Percentiles rank a stretch among this genome's conserved stretches.
phyloP scores from a whole-genome alignment of 1,140 invertebrate genomes.

The Platorchestia sp. region DNA sequence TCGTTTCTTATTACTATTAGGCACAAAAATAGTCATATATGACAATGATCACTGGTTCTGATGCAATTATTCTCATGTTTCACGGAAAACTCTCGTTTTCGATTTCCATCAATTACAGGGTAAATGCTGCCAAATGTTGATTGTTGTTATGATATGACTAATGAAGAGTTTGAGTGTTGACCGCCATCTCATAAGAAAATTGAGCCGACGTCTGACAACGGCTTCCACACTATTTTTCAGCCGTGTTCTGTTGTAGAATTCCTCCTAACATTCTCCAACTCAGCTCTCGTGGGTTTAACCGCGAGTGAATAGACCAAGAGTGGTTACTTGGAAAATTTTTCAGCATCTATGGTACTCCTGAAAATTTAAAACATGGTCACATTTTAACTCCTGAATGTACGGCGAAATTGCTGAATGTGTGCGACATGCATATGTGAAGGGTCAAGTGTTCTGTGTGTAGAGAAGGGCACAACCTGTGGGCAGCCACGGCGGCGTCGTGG shows the following conservation, averaged over 20 bases:
- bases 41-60: neutral
- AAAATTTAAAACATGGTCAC: neutral
- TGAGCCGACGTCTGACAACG: neutral
- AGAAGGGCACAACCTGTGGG: neutral
- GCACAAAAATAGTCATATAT: neutral
- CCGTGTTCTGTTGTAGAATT: neutral
- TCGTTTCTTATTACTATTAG: neutral
- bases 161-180: neutral
- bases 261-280: neutral
- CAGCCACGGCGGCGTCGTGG: neutral
- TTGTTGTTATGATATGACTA: no score
- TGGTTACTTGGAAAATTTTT: neutral
- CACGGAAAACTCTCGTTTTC: neutral
- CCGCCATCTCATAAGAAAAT: neutral
- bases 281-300: neutral
- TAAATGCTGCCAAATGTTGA: neutral
- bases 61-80: neutral
- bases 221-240: neutral
- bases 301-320: neutral
- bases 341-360: neutral
- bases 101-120: neutral
- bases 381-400: neutral
- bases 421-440: neutral
- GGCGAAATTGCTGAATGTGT: neutral
- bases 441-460: neutral